These are phyloP conservation scores for Hydrozoanthus tunicans DNA, from an alignment of 64 coral and sea anemone genomes.

Conservation along the genomic window DNA sequence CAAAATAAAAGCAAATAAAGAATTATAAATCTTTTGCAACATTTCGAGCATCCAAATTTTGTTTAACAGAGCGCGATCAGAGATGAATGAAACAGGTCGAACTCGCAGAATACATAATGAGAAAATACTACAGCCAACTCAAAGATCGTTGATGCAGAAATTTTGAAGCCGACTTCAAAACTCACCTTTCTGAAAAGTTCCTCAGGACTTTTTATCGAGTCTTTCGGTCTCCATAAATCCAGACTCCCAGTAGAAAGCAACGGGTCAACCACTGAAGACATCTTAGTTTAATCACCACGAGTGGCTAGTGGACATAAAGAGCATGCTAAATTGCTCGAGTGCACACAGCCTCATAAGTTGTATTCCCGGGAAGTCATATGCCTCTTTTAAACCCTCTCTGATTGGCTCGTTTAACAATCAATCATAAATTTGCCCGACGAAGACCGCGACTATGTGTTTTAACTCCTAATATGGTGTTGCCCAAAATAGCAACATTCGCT, in stretches of 20 bases:
- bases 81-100: constrained; percentile 40
- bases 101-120: constrained; percentile 8
- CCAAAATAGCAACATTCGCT: constrained; percentile 91
- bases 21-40: neutral
- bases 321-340: constrained; percentile 77
- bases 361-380: constrained; percentile 86
- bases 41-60: constrained; percentile 20
- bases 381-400: constrained; percentile 59
- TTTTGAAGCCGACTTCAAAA: neutral
- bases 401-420: constrained; percentile 84
- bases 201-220: constrained; percentile 79
- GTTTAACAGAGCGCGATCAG: neutral
- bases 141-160: neutral
- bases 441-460: constrained; percentile 71
- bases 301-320: constrained; percentile 26
- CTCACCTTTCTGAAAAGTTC: constrained; percentile 96
- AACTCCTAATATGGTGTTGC: constrained; percentile 85
- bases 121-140: neutral
- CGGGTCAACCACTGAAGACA: constrained; percentile 94
- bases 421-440: constrained; percentile 69
- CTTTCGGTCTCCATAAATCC: constrained; percentile 86
- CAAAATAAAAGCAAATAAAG: constrained; percentile 41
- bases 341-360: constrained; percentile 76
- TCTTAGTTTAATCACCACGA: constrained; percentile 68
- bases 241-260: constrained; percentile 95